Conservation (phyloP, 2,797 vertebrate genomes). For the Lepidocolaptes lacrymiger region DNA sequence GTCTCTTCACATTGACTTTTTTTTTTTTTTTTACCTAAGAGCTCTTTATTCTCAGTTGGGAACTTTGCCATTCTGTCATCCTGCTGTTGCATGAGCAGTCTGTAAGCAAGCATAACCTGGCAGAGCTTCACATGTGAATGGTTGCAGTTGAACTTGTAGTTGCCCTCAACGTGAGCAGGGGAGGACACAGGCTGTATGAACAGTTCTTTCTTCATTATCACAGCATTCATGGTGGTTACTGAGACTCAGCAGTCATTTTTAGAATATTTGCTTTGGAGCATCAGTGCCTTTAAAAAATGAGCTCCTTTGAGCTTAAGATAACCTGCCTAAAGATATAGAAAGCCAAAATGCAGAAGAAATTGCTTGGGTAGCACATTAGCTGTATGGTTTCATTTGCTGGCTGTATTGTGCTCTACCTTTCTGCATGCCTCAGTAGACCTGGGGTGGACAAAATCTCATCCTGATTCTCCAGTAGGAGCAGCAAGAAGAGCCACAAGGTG, state of each 20-base stretch:
- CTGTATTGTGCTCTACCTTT: neutral
- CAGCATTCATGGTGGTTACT: neutral
- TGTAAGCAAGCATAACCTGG: neutral
- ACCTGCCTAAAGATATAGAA: neutral
- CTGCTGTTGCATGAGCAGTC: neutral
- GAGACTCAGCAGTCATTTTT: neutral
- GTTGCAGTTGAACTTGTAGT: neutral
- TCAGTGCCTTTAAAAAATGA: neutral
- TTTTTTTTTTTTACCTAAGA: neutral
- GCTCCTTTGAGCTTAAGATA: neutral
- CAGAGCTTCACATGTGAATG: neutral
- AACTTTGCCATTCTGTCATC: neutral
- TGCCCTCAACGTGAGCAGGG: neutral
- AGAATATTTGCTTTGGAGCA: neutral
- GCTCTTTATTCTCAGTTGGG: neutral
- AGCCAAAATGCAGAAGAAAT: neutral
- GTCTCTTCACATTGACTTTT: neutral
- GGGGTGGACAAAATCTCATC: accelerated
- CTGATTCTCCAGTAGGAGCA: neutral
- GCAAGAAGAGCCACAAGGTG: neutral
- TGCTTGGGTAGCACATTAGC: neutral
- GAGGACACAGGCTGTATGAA: neutral
- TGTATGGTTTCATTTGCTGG: neutral
- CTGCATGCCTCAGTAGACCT: neutral
- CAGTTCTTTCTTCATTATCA: neutral